These are phyloP conservation scores for Drosophila gaucha DNA, from an alignment of 2,888 invertebrate genomes.

Conservation along the genomic window DNA sequence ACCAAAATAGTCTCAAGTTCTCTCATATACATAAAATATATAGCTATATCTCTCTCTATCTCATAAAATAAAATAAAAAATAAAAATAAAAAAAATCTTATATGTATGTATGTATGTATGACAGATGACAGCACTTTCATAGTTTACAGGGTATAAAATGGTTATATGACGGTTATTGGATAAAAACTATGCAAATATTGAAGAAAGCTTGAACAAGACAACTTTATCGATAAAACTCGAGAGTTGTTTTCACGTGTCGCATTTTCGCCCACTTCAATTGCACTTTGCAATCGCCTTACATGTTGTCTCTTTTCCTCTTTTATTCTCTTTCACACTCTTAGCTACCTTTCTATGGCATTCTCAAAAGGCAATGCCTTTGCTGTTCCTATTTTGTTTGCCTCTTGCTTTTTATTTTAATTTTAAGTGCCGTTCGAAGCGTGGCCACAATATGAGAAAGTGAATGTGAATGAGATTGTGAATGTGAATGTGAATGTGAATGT, in stretches of 20 bases:
- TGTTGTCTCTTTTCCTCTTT: neutral
- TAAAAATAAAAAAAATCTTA: neutral
- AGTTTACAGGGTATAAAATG: neutral
- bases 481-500: neutral
- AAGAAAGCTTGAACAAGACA: neutral
- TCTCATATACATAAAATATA: too few species aligned
- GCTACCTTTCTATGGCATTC: neutral
- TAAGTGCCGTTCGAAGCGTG: constrained; percentile 47
- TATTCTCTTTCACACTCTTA: neutral
- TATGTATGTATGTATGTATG: too few species aligned
- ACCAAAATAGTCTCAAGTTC: too few species aligned
- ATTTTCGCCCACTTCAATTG: neutral
- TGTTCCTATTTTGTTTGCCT: neutral
- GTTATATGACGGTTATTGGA: too few species aligned
- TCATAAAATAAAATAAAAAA: neutral
- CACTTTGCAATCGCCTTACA: neutral
- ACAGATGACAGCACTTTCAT: too few species aligned
- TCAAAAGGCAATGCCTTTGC: neutral
- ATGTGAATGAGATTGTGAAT: neutral
- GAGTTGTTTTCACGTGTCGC: neutral
- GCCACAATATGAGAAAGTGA: constrained; percentile 56
- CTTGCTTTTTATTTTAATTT: constrained; percentile 3
- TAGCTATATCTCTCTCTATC: too few species aligned
- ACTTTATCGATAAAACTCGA: neutral
- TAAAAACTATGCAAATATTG: neutral